A percentile compares a stretch with the other conserved stretches of the same genome.
These are phyloP conservation scores for Megalops atlanticus DNA, from an alignment of 2,113 vertebrate genomes.

Conservation along the genomic window DNA sequence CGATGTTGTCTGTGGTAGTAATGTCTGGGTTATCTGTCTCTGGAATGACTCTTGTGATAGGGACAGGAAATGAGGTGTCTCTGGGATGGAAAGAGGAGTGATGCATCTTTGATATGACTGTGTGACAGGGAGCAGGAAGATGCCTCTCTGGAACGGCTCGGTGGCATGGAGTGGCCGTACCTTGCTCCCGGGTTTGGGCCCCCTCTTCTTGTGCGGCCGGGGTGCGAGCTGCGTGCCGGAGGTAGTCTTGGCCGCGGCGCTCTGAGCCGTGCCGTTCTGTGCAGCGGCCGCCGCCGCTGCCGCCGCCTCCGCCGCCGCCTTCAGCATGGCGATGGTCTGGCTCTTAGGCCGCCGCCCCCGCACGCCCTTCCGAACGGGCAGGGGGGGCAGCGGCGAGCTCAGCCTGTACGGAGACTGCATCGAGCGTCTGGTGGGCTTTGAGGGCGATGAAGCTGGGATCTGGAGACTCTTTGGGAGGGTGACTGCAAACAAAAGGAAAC, in stretches of 20 bases:
- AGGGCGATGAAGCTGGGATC: slow-evolving; percentile 71
- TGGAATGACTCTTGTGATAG: neutral
- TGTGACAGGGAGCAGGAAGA: neutral
- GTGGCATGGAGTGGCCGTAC: slow-evolving; percentile 56
- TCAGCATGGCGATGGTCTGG: slow-evolving; percentile 74
- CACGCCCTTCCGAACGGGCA: slow-evolving; percentile 78
- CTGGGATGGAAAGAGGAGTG: too few species aligned
- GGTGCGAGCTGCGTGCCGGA: slow-evolving; percentile 64
- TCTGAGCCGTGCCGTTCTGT: slow-evolving; percentile 74
- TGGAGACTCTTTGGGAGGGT: slow-evolving; percentile 75
- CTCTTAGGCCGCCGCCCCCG: slow-evolving; percentile 78
- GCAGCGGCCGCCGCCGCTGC: slow-evolving; percentile 66
- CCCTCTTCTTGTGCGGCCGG: slow-evolving; percentile 78
- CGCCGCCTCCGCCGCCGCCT: slow-evolving; percentile 67
- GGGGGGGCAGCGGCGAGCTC: slow-evolving; percentile 67
- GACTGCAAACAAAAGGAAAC: too few species aligned
- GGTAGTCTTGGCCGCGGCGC: slow-evolving; percentile 53
- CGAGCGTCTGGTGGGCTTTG: slow-evolving; percentile 79
- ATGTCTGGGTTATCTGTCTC: neutral
- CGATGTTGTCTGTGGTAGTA: neutral
- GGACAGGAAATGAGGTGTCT: neutral
- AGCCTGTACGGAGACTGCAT: slow-evolving; percentile 83
- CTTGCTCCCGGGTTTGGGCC: slow-evolving; percentile 87
- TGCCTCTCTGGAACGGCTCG: neutral
- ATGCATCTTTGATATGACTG: too few species aligned